Conservation (phyloP, 2,888 invertebrate genomes). For the Biston betularia region DNA sequence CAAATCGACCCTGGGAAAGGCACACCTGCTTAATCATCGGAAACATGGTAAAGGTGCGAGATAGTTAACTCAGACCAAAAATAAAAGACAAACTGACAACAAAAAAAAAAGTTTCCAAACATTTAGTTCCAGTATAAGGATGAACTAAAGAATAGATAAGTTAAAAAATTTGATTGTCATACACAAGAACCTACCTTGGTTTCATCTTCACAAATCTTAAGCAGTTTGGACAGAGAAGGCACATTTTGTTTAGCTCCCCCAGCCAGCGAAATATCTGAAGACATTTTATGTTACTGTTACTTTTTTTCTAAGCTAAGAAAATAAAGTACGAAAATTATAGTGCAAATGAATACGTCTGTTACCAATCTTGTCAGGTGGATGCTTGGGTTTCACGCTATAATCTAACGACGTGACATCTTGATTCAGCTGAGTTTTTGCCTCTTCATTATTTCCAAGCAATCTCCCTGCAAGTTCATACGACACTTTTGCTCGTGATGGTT, state of each 20-base stretch:
- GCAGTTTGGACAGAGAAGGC: constrained; percentile 86
- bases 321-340: background rate
- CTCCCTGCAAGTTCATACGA: constrained; percentile 88
- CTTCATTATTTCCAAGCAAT: constrained; percentile 79
- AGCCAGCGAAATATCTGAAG: constrained; percentile 67
- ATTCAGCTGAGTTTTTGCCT: constrained; percentile 68
- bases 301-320: background rate
- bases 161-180: background rate
- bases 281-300: background rate
- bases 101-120: too few relatives aligned
- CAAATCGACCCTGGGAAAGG: constrained; percentile 87
- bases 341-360: constrained; percentile 1
- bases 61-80: too few relatives aligned
- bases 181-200: constrained; percentile 67
- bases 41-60: too few relatives aligned
- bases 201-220: constrained; percentile 87
- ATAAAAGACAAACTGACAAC: too few relatives aligned
- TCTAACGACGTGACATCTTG: constrained; percentile 72
- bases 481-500: constrained; percentile 87
- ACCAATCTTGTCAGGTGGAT: constrained; percentile 57
- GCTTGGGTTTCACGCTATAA: constrained; percentile 54
- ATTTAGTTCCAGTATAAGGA: too few relatives aligned
- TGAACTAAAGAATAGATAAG: background rate
- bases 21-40: background rate
- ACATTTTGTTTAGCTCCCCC: constrained; percentile 84